Evolutionary conservation across 2,888 invertebrate genomes (phyloP), one percentile per base, ranked within the genome.

Genomic region (Oxyteleia sp.): DNA sequence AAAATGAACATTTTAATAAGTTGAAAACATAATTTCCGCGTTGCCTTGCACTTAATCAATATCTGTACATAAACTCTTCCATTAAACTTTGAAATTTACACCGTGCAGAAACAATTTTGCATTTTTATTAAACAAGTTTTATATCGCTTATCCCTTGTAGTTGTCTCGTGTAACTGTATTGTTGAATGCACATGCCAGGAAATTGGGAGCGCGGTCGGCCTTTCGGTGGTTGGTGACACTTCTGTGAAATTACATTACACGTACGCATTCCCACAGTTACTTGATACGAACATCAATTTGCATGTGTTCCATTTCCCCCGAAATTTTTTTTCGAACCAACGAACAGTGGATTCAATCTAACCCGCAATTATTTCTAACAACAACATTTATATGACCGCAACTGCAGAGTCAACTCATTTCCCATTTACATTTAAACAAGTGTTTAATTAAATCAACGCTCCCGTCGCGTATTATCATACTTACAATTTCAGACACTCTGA

Each of bases 171-270:
- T 55, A 47, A 57, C 64, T 71, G 53, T 71, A 71, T 79, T 66
- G 75, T 75, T 57, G 79, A 79, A 79, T 71, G 79, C 55, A 71
- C 79, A 79, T 71, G 69, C 45, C 80, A 72, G 80, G 72, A 80
- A 80, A 80, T 80, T 80, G 80, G 78, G 78, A 63, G 63, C 61
- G 63, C 29, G 78, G 69, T 79, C 63, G 80, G 80, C 72, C 57
- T 63, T 80, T 55, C 80, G 59, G 76, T 64, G 64, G 80, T 66
- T 64, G 66, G 68, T 74, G 74, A 81, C 80, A 81, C 80, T 81
- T 59, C 74, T 61, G 74, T 72, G 74, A 81, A 81, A 81, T 81
- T 81, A 74, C 81, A 66, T 80, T 74, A 66, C 68, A 68, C 68
- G 47, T 51, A 74, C 74, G 53, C 68, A 72, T 68, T 55, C 53